Conservation (phyloP, 1,140 invertebrate species). For the Drosophila melanica region DNA sequence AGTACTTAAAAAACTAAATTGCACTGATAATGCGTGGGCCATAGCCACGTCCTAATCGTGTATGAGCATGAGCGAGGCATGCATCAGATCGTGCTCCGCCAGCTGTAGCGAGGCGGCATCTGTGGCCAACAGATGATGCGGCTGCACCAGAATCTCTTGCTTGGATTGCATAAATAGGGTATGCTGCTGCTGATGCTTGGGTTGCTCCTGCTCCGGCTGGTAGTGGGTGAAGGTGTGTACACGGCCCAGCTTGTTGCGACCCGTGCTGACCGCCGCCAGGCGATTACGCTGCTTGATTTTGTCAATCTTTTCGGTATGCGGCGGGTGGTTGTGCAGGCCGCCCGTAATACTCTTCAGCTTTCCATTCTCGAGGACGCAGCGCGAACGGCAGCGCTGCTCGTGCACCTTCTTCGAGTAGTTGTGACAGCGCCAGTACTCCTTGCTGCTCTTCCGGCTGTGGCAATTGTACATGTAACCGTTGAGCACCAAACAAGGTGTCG, state of each 20-base stretch:
- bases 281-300: constrained; percentile 79
- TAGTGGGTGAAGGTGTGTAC: constrained; percentile 40
- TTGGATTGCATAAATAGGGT: constrained; percentile 1
- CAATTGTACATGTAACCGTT: constrained; percentile 83
- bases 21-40: constrained; percentile 32
- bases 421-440: constrained; percentile 83
- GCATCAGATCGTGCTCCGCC: constrained; percentile 65
- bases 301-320: constrained; percentile 83
- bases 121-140: constrained; percentile 31
- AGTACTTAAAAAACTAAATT: constrained; percentile 59
- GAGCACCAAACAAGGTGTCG: constrained; percentile 78
- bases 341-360: constrained; percentile 73
- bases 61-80: constrained; percentile 67
- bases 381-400: constrained; percentile 76
- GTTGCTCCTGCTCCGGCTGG: constrained; percentile 30
- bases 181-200: constrained; percentile 11
- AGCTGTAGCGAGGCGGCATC: constrained; percentile 55
- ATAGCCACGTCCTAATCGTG: constrained; percentile 49
- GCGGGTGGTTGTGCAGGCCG: constrained; percentile 78
- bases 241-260: constrained; percentile 40
- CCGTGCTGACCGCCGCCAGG: constrained; percentile 44
- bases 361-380: constrained; percentile 79
- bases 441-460: constrained; percentile 79
- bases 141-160: constrained; percentile 34
- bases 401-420: constrained; percentile 82